Evolutionary conservation across 2,113 vertebrate genomes (phyloP).

Genomic region (Osmerus mordax): DNA sequence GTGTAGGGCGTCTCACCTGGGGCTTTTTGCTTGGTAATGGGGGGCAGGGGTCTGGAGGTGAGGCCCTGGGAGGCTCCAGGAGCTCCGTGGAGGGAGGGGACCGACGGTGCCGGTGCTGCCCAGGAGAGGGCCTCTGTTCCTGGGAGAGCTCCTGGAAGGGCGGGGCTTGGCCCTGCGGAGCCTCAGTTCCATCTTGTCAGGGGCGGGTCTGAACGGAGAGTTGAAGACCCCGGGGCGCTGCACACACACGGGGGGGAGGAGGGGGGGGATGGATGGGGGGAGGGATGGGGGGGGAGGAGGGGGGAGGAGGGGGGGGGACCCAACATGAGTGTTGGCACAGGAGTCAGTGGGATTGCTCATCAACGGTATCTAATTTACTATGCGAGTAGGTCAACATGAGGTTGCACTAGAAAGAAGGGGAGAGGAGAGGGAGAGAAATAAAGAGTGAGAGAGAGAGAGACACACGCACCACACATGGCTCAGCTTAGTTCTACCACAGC

Average conservation of each 20-base stretch:
- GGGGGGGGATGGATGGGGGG: background rate
- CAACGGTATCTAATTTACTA: too few species aligned
- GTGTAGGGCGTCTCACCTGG: conserved; percentile 73
- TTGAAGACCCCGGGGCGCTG: conserved; percentile 89
- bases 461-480: too few species aligned
- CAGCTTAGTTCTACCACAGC: too few species aligned
- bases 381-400: too few species aligned
- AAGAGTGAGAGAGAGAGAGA: background rate
- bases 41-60: conserved; percentile 69
- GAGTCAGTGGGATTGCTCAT: too few species aligned
- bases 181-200: conserved; percentile 84
- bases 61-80: conserved; percentile 49
- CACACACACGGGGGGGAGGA: conserved; percentile 12
- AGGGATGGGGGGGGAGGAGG: background rate
- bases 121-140: conserved; percentile 32
- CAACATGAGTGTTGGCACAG: too few species aligned
- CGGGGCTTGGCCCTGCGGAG: conserved; percentile 77
- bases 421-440: conserved; percentile 21
- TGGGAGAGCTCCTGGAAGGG: conserved; percentile 36
- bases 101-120: conserved; percentile 27
- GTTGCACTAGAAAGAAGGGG: too few species aligned
- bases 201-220: conserved; percentile 80
- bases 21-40: conserved; percentile 75
- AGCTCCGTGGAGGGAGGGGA: conserved; percentile 14
- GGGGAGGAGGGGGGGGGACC: too few species aligned